Percentiles rank a stretch among this genome's conserved stretches.
Conservation (phyloP, 2,888 invertebrate species). For the Volucella inflata region DNA sequence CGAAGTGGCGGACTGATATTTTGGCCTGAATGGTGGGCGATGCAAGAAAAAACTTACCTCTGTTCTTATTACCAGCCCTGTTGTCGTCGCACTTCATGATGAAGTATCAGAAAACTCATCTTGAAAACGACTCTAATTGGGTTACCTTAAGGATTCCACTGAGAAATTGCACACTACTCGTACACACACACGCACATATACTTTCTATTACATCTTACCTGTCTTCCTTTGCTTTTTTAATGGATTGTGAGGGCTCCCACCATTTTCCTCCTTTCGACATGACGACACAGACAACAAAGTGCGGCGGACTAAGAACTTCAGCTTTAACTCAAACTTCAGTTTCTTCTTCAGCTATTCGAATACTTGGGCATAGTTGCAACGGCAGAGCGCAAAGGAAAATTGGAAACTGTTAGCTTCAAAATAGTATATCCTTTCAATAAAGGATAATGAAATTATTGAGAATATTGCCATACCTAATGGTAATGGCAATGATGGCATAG, state of each 20-base stretch:
- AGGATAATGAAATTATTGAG: slow-evolving; percentile 69
- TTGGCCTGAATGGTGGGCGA: not conserved
- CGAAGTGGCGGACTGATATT: slow-evolving; percentile 7
- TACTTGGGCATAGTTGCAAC: slow-evolving; percentile 11
- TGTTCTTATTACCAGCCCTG: slow-evolving; percentile 18
- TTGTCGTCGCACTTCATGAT: slow-evolving; percentile 54
- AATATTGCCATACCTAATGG: slow-evolving; percentile 17
- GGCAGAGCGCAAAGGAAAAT: slow-evolving; percentile 29
- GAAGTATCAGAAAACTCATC: slow-evolving; percentile 65
- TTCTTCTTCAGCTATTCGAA: too few relatives aligned
- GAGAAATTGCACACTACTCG: slow-evolving; percentile 26
- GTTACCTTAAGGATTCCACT: slow-evolving; percentile 67
- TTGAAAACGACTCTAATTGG: slow-evolving; percentile 69
- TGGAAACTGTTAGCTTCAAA: slow-evolving; percentile 32
- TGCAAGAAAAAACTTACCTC: slow-evolving; percentile 30
- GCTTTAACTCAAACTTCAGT: not conserved
- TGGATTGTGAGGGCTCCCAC: slow-evolving; percentile 53
- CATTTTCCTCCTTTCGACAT: slow-evolving; percentile 24
- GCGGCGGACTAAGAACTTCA: not conserved
- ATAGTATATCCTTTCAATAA: slow-evolving; percentile 47
- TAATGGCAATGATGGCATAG: slow-evolving; percentile 9
- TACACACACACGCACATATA: slow-evolving; percentile 22
- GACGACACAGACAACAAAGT: slow-evolving; percentile 46
- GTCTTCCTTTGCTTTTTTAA: slow-evolving; percentile 46
- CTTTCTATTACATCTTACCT: slow-evolving; percentile 2